Percentiles rank a stretch among this genome's conserved stretches.
phyloP scores from a whole-genome alignment of 2,797 vertebrate genomes.

The Falco cherrug region DNA sequence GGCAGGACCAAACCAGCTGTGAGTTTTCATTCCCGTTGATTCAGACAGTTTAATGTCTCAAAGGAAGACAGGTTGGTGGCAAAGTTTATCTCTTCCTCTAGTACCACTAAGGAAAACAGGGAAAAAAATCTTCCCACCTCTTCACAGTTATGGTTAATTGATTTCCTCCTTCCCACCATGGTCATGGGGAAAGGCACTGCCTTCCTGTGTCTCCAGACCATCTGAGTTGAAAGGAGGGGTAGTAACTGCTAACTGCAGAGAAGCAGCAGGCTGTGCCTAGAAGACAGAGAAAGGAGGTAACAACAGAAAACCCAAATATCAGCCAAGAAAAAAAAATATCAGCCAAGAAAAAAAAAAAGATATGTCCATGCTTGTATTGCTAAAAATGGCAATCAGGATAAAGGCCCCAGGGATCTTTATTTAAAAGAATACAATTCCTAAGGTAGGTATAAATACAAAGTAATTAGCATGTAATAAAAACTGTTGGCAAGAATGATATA shows the following conservation, averaged over 20 bases:
- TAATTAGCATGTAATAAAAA: constrained; percentile 13
- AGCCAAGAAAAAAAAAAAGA: neutral
- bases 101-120: neutral
- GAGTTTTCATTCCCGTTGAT: neutral
- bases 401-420: neutral
- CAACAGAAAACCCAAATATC: neutral
- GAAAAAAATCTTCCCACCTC: neutral
- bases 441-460: constrained; percentile 26
- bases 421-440: constrained; percentile 16
- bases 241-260: neutral
- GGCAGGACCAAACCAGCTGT: neutral
- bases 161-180: neutral
- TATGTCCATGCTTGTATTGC: neutral
- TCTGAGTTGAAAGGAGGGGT: neutral
- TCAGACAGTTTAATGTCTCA: neutral
- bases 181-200: neutral
- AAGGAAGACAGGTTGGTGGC: neutral
- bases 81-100: neutral
- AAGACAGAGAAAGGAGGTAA: neutral
- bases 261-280: neutral
- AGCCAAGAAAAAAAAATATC: neutral
- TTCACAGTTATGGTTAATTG: neutral
- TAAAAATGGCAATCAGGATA: neutral
- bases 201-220: neutral
- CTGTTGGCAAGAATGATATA: neutral